phyloP scores from a whole-genome alignment of 2,797 vertebrate species.

The Gallinago solitaria region DNA sequence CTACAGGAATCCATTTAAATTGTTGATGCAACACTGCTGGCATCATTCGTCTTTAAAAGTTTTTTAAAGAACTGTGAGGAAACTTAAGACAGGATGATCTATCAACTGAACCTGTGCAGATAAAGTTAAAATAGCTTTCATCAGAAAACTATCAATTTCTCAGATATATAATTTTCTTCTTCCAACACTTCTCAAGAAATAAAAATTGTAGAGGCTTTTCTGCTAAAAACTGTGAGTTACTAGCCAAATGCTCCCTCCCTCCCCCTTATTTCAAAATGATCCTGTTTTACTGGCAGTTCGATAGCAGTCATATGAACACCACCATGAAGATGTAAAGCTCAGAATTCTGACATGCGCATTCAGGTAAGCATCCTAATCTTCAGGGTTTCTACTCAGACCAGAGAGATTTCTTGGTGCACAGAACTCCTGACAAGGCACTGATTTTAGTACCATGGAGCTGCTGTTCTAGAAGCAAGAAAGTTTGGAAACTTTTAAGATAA shows the following conservation, averaged over 20 bases:
- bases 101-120: not conserved
- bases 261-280: not conserved
- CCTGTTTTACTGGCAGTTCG: not conserved
- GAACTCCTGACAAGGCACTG: not conserved
- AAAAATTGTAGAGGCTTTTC: not conserved
- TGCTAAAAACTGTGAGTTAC: not conserved
- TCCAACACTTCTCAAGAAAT: not conserved
- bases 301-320: not conserved
- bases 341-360: not conserved
- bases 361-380: not conserved
- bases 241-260: not conserved
- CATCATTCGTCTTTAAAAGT: not conserved
- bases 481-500: not conserved
- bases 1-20: not conserved
- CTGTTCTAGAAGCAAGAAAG: not conserved
- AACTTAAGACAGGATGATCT: not conserved
- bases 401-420: not conserved
- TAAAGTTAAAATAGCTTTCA: not conserved
- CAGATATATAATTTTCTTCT: not conserved
- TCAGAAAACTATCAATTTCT: not conserved
- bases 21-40: not conserved
- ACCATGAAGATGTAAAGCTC: not conserved
- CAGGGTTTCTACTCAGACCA: not conserved
- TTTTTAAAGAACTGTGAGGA: not conserved
- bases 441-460: not conserved